Evolutionary conservation across 2,113 vertebrate genomes (phyloP).

Genomic region (Heterotis niloticus): DNA sequence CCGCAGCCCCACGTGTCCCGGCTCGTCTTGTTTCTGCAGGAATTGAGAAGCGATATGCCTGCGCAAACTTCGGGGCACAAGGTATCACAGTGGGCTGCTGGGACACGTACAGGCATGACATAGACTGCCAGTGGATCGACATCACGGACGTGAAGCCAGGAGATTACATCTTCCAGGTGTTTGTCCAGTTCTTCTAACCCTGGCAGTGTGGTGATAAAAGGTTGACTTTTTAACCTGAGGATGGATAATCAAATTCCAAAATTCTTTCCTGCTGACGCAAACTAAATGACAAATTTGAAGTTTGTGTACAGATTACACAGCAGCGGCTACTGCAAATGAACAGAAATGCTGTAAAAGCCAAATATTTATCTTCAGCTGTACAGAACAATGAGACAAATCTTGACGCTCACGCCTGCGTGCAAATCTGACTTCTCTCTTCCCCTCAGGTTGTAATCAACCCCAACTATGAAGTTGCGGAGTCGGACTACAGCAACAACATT

Average conservation of each 20-base stretch:
- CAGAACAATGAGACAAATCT: too few relatives aligned
- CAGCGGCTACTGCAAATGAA: too few relatives aligned
- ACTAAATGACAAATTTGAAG: too few relatives aligned
- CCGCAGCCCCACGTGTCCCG: too few relatives aligned
- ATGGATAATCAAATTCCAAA: not conserved
- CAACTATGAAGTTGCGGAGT: constrained; percentile 88
- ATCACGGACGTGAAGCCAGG: constrained; percentile 83
- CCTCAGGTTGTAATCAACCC: constrained; percentile 87
- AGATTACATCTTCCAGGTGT: constrained; percentile 88
- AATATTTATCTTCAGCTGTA: too few relatives aligned
- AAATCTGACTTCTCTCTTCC: not conserved
- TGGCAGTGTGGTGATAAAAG: too few relatives aligned
- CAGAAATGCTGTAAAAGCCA: too few relatives aligned
- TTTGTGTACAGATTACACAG: too few relatives aligned
- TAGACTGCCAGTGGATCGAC: constrained; percentile 96
- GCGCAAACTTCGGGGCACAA: constrained; percentile 90
- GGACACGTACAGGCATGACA: constrained; percentile 91
- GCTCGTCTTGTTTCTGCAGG: constrained; percentile 55
- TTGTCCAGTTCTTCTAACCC: not conserved
- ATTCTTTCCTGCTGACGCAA: not conserved
- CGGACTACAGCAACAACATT: constrained; percentile 88
- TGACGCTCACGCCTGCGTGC: too few relatives aligned
- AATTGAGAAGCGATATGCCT: constrained; percentile 81
- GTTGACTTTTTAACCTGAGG: not conserved
- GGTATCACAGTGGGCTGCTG: constrained; percentile 91